These are phyloP conservation scores for Porites evermanni DNA, from an alignment of 92 coral and sea anemone species.

Conservation along the genomic window DNA sequence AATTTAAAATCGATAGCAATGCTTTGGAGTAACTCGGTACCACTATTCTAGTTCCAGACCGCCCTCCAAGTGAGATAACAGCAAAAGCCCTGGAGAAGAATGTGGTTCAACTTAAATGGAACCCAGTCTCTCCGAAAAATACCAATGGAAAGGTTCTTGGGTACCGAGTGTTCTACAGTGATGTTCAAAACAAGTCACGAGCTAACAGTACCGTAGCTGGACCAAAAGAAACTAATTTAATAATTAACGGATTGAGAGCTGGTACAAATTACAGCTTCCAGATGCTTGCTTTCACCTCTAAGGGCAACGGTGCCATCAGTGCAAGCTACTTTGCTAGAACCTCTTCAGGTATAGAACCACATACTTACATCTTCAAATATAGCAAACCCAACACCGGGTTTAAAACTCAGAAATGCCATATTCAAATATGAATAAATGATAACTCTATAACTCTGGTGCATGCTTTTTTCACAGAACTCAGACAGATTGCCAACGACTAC, in stretches of 20 bases:
- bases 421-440: no score
- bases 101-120: conserved; percentile 45
- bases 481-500: neutral
- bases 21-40: neutral
- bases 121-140: conserved; percentile 39
- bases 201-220: neutral
- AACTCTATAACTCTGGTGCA: no score
- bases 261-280: conserved; percentile 23
- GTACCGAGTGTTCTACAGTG: conserved; percentile 34
- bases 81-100: neutral
- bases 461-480: no score
- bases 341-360: neutral
- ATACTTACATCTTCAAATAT: no score
- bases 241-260: conserved; percentile 13
- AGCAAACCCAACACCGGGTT: no score
- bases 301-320: conserved; percentile 19
- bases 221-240: neutral
- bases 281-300: conserved; percentile 38
- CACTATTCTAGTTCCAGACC: conserved; percentile 36
- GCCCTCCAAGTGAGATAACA: conserved; percentile 31
- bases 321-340: neutral
- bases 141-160: conserved; percentile 58
- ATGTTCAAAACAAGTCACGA: neutral
- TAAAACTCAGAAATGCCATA: no score
- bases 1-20: no score